phyloP scores from a whole-genome alignment of 2,888 invertebrate species.

The Tanypteryx hageni region DNA sequence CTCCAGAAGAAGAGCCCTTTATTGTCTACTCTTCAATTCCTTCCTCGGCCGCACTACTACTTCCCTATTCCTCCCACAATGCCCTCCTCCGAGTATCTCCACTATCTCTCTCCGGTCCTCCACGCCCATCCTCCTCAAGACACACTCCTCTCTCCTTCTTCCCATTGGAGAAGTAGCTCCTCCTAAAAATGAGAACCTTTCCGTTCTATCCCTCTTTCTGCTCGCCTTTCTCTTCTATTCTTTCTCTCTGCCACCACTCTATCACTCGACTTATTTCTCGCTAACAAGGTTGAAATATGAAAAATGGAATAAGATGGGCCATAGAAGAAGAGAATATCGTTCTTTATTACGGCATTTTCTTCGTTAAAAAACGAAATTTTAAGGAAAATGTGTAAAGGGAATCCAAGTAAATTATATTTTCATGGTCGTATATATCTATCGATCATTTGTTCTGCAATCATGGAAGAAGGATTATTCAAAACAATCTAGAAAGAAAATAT shows the following conservation, averaged over 20 bases:
- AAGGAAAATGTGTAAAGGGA: neutral
- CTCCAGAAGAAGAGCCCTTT: constrained; percentile 8
- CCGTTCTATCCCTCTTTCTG: neutral
- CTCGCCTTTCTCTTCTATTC: neutral
- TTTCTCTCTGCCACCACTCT: too few species aligned
- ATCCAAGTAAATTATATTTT: neutral
- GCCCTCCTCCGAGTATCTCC: neutral
- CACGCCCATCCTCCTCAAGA: too few species aligned
- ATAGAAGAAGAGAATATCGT: constrained; percentile 25
- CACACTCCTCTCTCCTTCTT: too few species aligned
- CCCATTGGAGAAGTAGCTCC: too few species aligned
- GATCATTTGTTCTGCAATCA: too few species aligned
- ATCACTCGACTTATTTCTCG: neutral
- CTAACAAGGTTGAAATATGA: constrained; percentile 21
- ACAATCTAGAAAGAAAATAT: too few species aligned
- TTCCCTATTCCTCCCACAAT: too few species aligned
- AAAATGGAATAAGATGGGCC: too few species aligned
- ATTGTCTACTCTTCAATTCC: neutral
- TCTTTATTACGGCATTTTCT: constrained; percentile 36
- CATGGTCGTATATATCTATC: neutral
- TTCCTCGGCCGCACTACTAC: too few species aligned
- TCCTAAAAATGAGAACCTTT: too few species aligned
- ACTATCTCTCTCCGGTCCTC: neutral
- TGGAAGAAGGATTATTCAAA: too few species aligned
- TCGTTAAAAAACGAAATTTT: neutral